Base-by-base conservation (phyloP, 2,797 vertebrate genomes). In the Sebastes vulpes region DNA sequence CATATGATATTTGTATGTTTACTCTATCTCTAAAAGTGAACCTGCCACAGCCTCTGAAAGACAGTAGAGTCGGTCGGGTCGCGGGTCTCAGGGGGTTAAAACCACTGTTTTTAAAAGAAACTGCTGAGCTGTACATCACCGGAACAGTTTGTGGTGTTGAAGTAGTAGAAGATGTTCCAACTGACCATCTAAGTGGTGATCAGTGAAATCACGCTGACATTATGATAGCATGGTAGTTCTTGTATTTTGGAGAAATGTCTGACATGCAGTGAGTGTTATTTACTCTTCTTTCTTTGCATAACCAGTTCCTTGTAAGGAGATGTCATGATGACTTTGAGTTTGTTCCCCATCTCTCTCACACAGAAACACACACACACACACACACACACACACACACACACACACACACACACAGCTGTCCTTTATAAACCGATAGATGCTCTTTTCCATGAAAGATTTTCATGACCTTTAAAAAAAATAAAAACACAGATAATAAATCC, bases 231-330 rank as follows among this genome's bases (percentile, higher is more conserved):
- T 3, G 4, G 3, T 14, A 7, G 0, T 35, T 50, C n/a, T 50
- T 46, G 42, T 46, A 7, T 26, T 70, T 50, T 26, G 9, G 6
- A 75, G 11, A 66, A 70, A 54, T 54, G 46, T 53, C 77, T 52
- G n/a, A 67, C 35, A n/a, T 65, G 25, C 23, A 54, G 57, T 68
- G 46, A 75, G 80, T 76, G 53, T 80, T 75, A 65, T 82, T 66
- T 57, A 59, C 7, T 38, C 50, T 56, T 76, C 31, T 59, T 12
- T 16, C 8, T 73, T 75, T 64, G 20, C 20, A 2, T 75, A 42
- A 66, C 52, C 50, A 52, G 14, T 38, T 68, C 25, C 12, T 58
- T 61, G 4, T 28, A 50, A 76, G 10, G 14, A 74, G 20, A 38
- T 23, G 42, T 31, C 58, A 16, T 9, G 12, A 26, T 50, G 16